Conservation (phyloP, 2,888 invertebrate species). For the Megaustenia siamemsis region DNA sequence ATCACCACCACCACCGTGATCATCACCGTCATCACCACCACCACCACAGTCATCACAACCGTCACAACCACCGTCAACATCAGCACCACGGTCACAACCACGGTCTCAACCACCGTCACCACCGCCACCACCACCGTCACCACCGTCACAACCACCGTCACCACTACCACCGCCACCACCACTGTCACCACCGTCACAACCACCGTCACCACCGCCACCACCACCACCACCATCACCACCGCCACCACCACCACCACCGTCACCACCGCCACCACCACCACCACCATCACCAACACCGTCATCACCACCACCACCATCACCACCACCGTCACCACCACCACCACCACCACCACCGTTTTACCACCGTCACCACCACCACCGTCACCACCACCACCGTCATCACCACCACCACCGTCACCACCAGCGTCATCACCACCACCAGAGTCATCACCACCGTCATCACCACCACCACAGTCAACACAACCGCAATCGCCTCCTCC, state of each 20-base stretch:
- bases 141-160: no score
- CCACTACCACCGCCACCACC: no score
- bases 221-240: conserved; percentile 6
- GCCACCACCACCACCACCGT: background rate
- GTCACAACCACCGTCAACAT: background rate
- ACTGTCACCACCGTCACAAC: no score
- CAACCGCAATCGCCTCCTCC: background rate
- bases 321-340: conserved; percentile 16
- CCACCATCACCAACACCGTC: conserved; percentile 20
- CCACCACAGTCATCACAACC: background rate
- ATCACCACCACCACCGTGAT: background rate
- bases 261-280: conserved; percentile 9
- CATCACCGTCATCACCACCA: background rate
- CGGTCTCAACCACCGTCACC: no score
- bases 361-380: background rate
- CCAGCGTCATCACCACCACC: background rate
- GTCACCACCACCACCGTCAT: conserved; percentile 3
- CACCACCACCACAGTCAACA: background rate
- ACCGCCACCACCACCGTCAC: no score
- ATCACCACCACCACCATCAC: background rate
- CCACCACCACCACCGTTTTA: conserved; percentile 24
- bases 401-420: conserved; percentile 18
- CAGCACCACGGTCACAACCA: background rate
- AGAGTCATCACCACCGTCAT: no score
- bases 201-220: no score